Base-by-base conservation (phyloP, 1,140 invertebrate species). In the Calliphora vicina region DNA sequence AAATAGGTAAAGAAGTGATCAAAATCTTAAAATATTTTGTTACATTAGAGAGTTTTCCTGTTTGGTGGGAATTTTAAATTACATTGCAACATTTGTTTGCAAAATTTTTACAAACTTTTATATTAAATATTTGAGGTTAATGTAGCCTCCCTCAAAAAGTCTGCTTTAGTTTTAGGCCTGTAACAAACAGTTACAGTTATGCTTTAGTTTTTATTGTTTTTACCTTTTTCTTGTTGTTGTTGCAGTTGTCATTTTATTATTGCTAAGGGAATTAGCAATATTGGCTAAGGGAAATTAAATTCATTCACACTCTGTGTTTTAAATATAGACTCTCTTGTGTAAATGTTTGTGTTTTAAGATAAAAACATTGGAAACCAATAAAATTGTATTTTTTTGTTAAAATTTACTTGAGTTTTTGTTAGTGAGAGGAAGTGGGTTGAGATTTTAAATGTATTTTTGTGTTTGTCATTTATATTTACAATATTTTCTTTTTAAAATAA, bases 271-370 rank as follows among this genome's bases (percentile, higher is more conserved):
- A 57, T 57, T 57, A n/a, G 15, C 50, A 2, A 6, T 17, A 57
- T n/a, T 57, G 50, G 61, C 61, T 67, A 23, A 67, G 61, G 61
- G 61, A 67, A 67, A 67, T 67, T 67, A 67, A 67, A 20, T 67
- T 67, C 20, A 57, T 6, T 6, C 15, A 67, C n/a, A 67, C 50
- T n/a, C 15, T n/a, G 10, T 57, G 50, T 57, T n/a, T n/a, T n/a
- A n/a, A n/a, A n/a, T n/a, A n/a, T n/a, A n/a, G n/a, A n/a, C n/a
- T n/a, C n/a, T 57, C 50, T n/a, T 17, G 1, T 57, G 50, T n/a
- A n/a, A n/a, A n/a, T n/a, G 35, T 35, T 5, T 35, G 35, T 35
- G 35, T n/a, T n/a, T n/a, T n/a, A n/a, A n/a, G n/a, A n/a, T n/a
- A n/a, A 35, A 35, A 35, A 35, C 35, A 8, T 35, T 35, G 6